Conservation (phyloP, 2,797 vertebrate species). For the Hydrophis major region DNA sequence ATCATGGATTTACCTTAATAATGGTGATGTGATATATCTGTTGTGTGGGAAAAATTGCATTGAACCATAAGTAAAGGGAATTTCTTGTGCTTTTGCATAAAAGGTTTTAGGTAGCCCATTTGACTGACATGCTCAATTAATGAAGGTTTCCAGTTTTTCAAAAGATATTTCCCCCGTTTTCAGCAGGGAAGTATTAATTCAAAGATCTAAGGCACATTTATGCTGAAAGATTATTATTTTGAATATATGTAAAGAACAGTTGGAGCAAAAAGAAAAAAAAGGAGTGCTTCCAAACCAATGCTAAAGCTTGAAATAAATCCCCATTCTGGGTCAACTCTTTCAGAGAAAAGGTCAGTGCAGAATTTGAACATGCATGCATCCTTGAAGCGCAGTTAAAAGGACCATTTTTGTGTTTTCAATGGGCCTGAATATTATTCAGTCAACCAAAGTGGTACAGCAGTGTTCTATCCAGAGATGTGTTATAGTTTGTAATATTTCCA, state of each 20-base stretch:
- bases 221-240: slow-evolving; percentile 39
- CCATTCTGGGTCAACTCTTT: slow-evolving; percentile 30
- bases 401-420: slow-evolving; percentile 22
- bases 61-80: slow-evolving; percentile 53
- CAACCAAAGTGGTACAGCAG: slow-evolving; percentile 9
- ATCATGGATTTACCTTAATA: slow-evolving; percentile 56
- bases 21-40: slow-evolving; percentile 57
- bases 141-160: slow-evolving; percentile 28
- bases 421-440: not conserved
- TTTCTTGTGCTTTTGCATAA: slow-evolving; percentile 57
- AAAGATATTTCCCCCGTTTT: slow-evolving; percentile 51
- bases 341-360: slow-evolving; percentile 8
- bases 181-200: slow-evolving; percentile 37
- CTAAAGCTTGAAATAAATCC: slow-evolving; percentile 29
- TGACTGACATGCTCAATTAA: not conserved
- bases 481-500: slow-evolving; percentile 41
- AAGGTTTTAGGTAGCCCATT: slow-evolving; percentile 54
- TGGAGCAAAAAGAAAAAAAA: not conserved
- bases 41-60: slow-evolving; percentile 49
- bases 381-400: slow-evolving; percentile 32
- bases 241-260: slow-evolving; percentile 27
- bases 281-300: slow-evolving; percentile 22
- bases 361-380: not conserved
- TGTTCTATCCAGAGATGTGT: slow-evolving; percentile 33
- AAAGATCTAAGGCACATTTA: slow-evolving; percentile 31